Base-by-base conservation (phyloP, 2,797 vertebrate genomes). In the Bucorvus abyssinicus region DNA sequence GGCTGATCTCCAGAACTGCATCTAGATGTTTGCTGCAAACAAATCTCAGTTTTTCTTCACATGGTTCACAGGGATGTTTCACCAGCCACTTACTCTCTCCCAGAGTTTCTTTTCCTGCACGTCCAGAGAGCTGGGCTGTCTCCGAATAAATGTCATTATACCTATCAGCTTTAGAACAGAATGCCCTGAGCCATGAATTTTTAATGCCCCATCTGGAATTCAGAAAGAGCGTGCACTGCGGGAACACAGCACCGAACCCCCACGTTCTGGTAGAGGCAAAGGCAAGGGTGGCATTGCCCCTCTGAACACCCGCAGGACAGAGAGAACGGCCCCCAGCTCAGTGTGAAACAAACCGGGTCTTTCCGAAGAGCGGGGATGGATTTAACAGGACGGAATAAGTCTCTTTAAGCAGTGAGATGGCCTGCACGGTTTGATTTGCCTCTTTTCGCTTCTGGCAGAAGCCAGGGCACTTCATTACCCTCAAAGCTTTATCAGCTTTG, bases 331-430 rank as follows among this genome's bases (percentile, higher is more conserved):
- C 52, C 47, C 4, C 19, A 45, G 56, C 29, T 19, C 29, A 4
- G 45, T 5, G 42, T 10, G 49, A 26, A 34, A 42, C 24, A 7
- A 24, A 27, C 5, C 0, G 1, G 20, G 13, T 30, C 65, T 50
- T 5, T 3, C 1, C 16, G 45, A 23, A 63, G 20, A 59, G 24
- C 30, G 12, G 32, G 27, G 7, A 0, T 16, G 60, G 14, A 34
- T 45, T 57, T 9, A n/a, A 3, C 20, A 10, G 30, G 18, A 24
- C 6, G 18, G 29, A 56, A 12, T 5, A 6, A 34, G n/a, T 4
- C 42, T 40, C n/a, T 32, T 29, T 10, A 11, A 84, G 74, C n/a
- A 34, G 9, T 2, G 13, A 52, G 49, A 19, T 2, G 2, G 29
- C 8, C 74, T 22, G 47, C 26, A 14, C 26, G 69, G 44, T 10